A percentile compares a stretch with the other conserved stretches of the same genome.
Conservation (phyloP, 2,113 vertebrate species). For the Pedionomus torquatus region DNA sequence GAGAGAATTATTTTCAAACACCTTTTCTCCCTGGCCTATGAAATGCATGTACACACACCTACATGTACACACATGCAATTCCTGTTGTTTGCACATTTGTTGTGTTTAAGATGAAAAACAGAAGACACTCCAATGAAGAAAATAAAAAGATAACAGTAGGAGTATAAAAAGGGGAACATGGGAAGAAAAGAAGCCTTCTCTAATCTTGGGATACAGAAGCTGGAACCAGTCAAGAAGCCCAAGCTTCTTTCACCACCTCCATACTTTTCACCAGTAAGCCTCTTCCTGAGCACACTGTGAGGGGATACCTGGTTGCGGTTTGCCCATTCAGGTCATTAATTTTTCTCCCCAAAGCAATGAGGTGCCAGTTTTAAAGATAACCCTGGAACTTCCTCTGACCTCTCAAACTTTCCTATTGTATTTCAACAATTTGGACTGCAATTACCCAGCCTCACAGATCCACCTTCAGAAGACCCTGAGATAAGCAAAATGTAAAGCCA, state of each 20-base stretch:
- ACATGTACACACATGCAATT: neutral
- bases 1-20: neutral
- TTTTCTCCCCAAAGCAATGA: neutral
- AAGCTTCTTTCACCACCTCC: neutral
- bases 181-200: neutral
- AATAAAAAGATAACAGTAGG: neutral
- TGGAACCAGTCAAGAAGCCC: neutral
- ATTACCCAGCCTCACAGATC: neutral
- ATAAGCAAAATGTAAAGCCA: neutral
- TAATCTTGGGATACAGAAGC: neutral
- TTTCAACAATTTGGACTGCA: neutral
- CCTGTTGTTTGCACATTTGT: neutral
- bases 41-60: neutral
- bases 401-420: neutral
- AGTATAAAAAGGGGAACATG: neutral
- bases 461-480: neutral
- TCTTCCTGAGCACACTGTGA: neutral
- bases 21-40: neutral
- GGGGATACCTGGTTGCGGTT: rapidly evolving
- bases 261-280: neutral
- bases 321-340: neutral
- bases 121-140: neutral
- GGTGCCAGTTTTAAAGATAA: neutral
- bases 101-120: neutral
- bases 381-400: neutral